These are phyloP conservation scores for Folsomia manolachei DNA, from an alignment of 2,888 invertebrate genomes.

Conservation along the genomic window DNA sequence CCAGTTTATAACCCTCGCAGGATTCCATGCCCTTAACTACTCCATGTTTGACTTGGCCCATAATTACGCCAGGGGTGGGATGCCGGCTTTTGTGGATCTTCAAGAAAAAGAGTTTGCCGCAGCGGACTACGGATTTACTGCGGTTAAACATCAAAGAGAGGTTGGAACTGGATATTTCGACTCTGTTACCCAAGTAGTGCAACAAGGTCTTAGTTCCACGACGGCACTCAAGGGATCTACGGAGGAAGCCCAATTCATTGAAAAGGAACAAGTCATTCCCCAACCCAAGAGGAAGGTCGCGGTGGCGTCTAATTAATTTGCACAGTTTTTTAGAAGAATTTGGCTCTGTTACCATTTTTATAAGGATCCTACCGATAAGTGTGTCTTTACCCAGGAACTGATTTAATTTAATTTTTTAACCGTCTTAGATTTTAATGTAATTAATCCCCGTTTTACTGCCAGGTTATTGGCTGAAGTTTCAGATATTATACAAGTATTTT, in stretches of 20 bases:
- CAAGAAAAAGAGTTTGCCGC: conserved; percentile 54
- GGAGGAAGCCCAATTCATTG: conserved; percentile 54
- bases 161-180: conserved; percentile 55
- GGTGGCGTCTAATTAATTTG: conserved; percentile 16
- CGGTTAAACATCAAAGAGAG: conserved; percentile 55
- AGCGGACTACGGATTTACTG: conserved; percentile 52
- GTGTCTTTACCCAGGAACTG: too few species aligned
- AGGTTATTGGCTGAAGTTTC: too few species aligned
- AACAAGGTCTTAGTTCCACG: conserved; percentile 51
- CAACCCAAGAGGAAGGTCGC: conserved; percentile 18
- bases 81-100: conserved; percentile 54
- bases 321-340: too few species aligned
- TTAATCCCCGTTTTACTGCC: too few species aligned
- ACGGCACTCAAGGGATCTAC: conserved; percentile 53
- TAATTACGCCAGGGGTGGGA: conserved; percentile 52
- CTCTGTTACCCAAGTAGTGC: conserved; percentile 52
- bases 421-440: too few species aligned
- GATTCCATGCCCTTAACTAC: conserved; percentile 54
- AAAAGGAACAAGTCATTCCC: conserved; percentile 14
- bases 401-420: too few species aligned
- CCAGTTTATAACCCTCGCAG: conserved; percentile 55
- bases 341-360: too few species aligned
- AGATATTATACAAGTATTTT: too few species aligned
- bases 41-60: conserved; percentile 53
- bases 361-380: too few species aligned